Conservation (phyloP, 2,888 invertebrate genomes). For the Meteorus colon region DNA sequence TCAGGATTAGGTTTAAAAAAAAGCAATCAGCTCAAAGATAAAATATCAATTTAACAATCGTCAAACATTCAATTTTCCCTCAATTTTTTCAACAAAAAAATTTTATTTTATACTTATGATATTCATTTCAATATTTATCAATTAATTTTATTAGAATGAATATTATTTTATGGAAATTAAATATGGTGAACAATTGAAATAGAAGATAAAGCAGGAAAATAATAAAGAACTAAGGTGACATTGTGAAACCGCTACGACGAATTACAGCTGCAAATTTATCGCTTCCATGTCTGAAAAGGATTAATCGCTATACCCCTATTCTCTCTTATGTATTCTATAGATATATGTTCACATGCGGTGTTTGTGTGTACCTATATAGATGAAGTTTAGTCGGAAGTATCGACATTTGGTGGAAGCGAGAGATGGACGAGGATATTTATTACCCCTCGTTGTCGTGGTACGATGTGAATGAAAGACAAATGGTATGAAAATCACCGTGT, state of each 20-base stretch:
- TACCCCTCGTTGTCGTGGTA: conserved; percentile 31
- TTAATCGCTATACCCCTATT: conserved; percentile 28
- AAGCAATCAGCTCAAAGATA: too few species aligned
- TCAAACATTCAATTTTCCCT: too few species aligned
- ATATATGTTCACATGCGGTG: background rate
- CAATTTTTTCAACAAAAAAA: too few species aligned
- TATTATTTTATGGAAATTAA: background rate
- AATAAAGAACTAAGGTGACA: background rate
- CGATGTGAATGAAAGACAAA: conserved; percentile 40
- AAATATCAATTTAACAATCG: too few species aligned
- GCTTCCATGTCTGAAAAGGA: conserved; percentile 36
- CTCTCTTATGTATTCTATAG: background rate
- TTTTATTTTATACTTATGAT: too few species aligned
- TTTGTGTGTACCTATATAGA: background rate
- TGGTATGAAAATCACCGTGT: conserved; percentile 35
- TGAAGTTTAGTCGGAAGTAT: conserved; percentile 37
- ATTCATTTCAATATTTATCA: too few species aligned
- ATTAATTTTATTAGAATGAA: background rate
- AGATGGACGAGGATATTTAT: conserved; percentile 50
- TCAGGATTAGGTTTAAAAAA: too few species aligned
- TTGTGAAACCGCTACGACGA: conserved; percentile 28
- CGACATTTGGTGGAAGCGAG: conserved; percentile 45
- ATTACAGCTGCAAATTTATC: conserved; percentile 40
- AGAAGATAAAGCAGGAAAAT: background rate
- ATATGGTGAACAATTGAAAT: background rate